phyloP scores from a whole-genome alignment of 2,888 invertebrate genomes.

The Thysanoteuthis rhombus region DNA sequence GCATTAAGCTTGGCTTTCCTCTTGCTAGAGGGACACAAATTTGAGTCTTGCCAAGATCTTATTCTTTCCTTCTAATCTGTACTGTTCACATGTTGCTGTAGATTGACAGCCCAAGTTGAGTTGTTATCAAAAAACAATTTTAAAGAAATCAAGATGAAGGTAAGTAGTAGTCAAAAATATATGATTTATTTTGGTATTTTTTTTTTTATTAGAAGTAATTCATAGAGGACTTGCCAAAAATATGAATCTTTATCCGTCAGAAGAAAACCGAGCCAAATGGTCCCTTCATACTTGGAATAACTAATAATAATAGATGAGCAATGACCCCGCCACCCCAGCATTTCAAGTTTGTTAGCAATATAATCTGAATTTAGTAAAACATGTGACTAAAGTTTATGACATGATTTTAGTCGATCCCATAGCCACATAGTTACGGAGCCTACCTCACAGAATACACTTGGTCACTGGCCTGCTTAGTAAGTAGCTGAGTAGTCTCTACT shows the following conservation, averaged over 20 bases:
- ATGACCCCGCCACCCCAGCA: background rate
- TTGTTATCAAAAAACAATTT: too few species aligned
- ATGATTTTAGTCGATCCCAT: background rate
- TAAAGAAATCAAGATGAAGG: too few species aligned
- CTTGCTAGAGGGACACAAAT: too few species aligned
- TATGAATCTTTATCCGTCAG: too few species aligned
- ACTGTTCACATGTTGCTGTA: too few species aligned
- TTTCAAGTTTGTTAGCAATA: background rate
- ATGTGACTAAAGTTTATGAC: background rate
- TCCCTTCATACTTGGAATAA: background rate
- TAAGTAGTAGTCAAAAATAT: too few species aligned
- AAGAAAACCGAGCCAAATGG: background rate
- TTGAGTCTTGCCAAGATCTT: too few species aligned
- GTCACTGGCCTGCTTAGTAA: background rate
- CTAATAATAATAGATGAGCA: background rate
- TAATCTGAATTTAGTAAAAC: background rate
- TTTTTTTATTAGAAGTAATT: too few species aligned
- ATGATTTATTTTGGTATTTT: background rate
- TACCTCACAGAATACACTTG: background rate
- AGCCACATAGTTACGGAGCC: background rate
- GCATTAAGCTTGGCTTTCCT: too few species aligned
- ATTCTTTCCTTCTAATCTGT: too few species aligned
- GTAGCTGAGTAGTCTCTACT: background rate
- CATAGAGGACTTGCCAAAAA: too few species aligned
- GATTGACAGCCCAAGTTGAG: too few species aligned